Conservation (phyloP, 2,113 vertebrate genomes). For the Microcebus griseorufus region DNA sequence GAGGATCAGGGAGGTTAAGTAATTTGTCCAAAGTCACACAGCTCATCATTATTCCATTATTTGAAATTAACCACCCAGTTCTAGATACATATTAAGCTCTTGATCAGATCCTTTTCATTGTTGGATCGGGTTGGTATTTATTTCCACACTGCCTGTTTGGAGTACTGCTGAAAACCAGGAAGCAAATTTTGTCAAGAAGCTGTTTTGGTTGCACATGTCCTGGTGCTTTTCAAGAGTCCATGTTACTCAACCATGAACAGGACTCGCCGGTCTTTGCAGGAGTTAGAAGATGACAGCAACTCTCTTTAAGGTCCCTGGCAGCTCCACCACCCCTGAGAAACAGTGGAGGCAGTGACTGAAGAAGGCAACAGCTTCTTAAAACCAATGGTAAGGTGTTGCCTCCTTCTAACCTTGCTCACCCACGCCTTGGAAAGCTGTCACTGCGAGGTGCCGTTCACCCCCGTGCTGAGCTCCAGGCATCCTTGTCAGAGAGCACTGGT, state of each 20-base stretch:
- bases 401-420: neutral
- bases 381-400: neutral
- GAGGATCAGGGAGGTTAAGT: neutral
- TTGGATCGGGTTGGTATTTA: neutral
- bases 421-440: neutral
- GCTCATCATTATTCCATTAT: neutral
- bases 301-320: neutral
- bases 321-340: neutral
- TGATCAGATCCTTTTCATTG: neutral
- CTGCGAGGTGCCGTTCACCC: neutral
- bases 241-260: neutral
- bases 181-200: neutral
- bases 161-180: neutral
- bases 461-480: neutral
- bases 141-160: neutral
- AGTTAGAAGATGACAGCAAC: neutral
- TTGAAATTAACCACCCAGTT: neutral
- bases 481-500: slow-evolving; percentile 49
- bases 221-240: neutral
- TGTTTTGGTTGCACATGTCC: neutral
- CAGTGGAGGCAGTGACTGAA: neutral
- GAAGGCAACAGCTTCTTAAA: neutral
- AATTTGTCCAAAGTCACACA: neutral
- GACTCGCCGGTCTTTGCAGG: neutral
- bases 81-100: neutral